These are phyloP conservation scores for Leucophenga maculata DNA, from an alignment of 2,888 invertebrate species.

Conservation along the genomic window DNA sequence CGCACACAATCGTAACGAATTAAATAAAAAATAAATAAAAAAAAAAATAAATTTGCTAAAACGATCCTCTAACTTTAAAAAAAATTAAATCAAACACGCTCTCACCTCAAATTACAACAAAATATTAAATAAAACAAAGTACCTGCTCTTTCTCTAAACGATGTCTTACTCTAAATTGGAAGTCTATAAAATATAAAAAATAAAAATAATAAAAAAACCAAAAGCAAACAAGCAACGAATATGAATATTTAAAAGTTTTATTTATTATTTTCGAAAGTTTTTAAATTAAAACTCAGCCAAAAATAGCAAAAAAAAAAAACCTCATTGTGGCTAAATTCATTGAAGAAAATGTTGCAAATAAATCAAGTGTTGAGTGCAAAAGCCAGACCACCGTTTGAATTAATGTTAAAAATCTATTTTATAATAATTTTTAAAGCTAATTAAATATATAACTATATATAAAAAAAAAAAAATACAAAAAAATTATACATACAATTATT, in stretches of 20 bases:
- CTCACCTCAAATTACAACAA: constrained; percentile 61
- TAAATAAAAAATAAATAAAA: constrained; percentile 19
- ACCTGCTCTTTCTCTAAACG: neutral
- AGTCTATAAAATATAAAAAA: constrained; percentile 4
- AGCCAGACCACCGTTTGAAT: constrained; percentile 56
- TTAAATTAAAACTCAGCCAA: constrained; percentile 17
- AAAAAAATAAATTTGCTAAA: neutral
- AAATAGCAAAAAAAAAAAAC: constrained; percentile 11
- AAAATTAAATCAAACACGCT: constrained; percentile 33
- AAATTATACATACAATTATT: neutral
- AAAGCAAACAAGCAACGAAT: constrained; percentile 18
- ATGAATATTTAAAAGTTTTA: neutral
- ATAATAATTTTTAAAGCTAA: constrained; percentile 43
- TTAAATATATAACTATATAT: constrained; percentile 23
- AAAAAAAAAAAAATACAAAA: constrained; percentile 5
- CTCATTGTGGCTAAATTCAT: neutral
- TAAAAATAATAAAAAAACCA: constrained; percentile 20
- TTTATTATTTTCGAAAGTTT: constrained; percentile 8
- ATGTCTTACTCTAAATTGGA: neutral
- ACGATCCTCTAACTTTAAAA: constrained; percentile 8
- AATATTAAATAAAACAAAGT: constrained; percentile 24
- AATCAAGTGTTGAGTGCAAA: constrained; percentile 49
- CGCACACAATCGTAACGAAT: constrained; percentile 24
- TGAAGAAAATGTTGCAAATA: constrained; percentile 26
- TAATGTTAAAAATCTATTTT: constrained; percentile 43